phyloP scores from a whole-genome alignment of 2,888 invertebrate species.

The Agapostemon virescens region DNA sequence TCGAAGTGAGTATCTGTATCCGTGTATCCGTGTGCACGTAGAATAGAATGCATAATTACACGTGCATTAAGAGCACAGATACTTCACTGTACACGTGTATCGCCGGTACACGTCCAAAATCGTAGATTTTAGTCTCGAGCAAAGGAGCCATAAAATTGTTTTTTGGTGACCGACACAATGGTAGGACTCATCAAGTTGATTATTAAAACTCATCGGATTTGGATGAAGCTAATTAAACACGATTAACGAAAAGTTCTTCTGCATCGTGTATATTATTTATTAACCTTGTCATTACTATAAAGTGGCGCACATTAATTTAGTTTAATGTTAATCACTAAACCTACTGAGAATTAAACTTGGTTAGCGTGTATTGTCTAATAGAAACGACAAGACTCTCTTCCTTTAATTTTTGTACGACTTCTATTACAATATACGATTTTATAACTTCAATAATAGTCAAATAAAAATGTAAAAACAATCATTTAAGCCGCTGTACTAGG shows the following conservation, averaged over 20 bases:
- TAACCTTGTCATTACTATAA: no score
- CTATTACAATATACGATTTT: no score
- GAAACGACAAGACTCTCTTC: no score
- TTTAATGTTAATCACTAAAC: no score
- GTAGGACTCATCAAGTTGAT: background rate
- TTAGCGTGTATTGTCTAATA: no score
- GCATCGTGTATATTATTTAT: no score
- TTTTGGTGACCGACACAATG: background rate
- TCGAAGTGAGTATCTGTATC: background rate
- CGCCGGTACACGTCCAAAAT: background rate
- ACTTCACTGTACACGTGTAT: background rate
- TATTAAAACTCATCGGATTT: background rate
- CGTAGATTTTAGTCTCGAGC: background rate
- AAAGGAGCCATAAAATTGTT: background rate
- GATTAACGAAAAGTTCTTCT: background rate
- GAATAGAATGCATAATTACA: background rate
- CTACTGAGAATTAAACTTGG: no score
- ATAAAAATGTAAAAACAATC: no score
- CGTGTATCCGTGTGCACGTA: background rate
- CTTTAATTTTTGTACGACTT: no score
- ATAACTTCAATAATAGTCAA: no score
- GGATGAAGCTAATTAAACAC: background rate
- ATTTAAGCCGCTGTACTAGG: no score
- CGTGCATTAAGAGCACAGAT: background rate
- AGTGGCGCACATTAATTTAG: no score